Base-by-base conservation (phyloP, 2,888 invertebrate genomes). In the Dorcus parallelipipedus region DNA sequence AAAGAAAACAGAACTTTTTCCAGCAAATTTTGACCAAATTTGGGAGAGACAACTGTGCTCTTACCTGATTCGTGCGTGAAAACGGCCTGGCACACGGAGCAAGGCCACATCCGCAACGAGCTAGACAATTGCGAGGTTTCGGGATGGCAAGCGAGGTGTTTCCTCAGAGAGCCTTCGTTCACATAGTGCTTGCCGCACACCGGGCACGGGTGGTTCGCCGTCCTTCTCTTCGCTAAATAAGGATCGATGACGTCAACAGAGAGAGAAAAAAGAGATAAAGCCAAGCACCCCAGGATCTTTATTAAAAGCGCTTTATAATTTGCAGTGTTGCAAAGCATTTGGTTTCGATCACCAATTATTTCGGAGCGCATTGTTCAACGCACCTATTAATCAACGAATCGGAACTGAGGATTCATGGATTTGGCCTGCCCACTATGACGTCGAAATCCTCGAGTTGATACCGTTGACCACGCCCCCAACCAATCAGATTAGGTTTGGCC, bases 181-280 rank as follows among this genome's bases (percentile, higher is more conserved):
- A 95, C 95, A 80, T 95, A 95, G 80, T 95, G 94, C 81, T 95
- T 95, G 68, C 95, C 95, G 80, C 95, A 95, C 47, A 95, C 92
- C 20, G 95, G 95, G 77, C 95, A 95, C 53, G 95, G 94, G 79
- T 95, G 95, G 80, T 95, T 95, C 70, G 95, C 94, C 71, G 93
- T 93, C 81, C 94, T 85, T 81, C 95, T 88, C 84, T 95, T 95
- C 79, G 93, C 93, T 88, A 92, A 85, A 85, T 91, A 92, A 83
- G 87, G 88, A 82, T 89, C 89, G 78, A 79, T 83, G 83, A 84
- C 80, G 83, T 85, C 80, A 85, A 84, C 77, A 84, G 84, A 69
- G 84, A 81, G 81, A 84, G 83, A 83, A 83, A 83, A 75, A 71
- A 70, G 71, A 73, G 75, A 78, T 78, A 74, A 78, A 78, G 78